Base-by-base conservation (phyloP, 2,888 invertebrate species). In the Trisateles emortualis region DNA sequence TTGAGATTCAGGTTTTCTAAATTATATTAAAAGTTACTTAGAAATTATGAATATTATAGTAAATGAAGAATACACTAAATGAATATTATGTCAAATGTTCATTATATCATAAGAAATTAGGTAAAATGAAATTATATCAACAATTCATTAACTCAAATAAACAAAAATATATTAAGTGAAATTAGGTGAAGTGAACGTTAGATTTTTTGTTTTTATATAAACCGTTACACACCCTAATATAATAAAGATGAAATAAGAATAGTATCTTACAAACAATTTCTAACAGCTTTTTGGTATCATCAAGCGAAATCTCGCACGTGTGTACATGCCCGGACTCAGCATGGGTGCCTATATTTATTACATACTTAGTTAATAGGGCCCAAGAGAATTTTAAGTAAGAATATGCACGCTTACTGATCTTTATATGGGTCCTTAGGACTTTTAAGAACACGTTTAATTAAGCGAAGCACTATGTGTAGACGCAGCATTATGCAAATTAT, bases 361-460 rank as follows among this genome's bases (percentile, higher is more conserved):
- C 38, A 45, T 51, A 49, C 51, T 47, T 54, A 57, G 39, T 51
- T 46, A 57, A 57, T 70, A 59, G 22, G 22, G 46, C 30, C 42
- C 33, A 41, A 32, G 41, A 60, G 59, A 52, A 59, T 61, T 57
- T 59, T 40, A 64, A 56, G 49, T 45, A 47, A 50, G 47, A 42
- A 44, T 42, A 50, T 13, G 42, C 49, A 17, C 40, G 52, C 47
- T 40, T 50, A 54, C 43, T 47, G 40, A 59, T 52, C 64, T 62
- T n/a, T 59, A 54, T 58, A 69, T 42, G 68, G 68, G 4, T 16
- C 26, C 44, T 38, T 32, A 19, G 43, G n/a, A 59, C 53, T 53
- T 67, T 64, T 61, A 54, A 53, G 46, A 46, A 51, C 50, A 35
- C 45, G 44, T 50, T 67, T 68, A 70, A 64, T 64, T 67, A 67